Base-by-base conservation (phyloP, 2,888 invertebrate species). In the Leptinotarsa peninsularis region DNA sequence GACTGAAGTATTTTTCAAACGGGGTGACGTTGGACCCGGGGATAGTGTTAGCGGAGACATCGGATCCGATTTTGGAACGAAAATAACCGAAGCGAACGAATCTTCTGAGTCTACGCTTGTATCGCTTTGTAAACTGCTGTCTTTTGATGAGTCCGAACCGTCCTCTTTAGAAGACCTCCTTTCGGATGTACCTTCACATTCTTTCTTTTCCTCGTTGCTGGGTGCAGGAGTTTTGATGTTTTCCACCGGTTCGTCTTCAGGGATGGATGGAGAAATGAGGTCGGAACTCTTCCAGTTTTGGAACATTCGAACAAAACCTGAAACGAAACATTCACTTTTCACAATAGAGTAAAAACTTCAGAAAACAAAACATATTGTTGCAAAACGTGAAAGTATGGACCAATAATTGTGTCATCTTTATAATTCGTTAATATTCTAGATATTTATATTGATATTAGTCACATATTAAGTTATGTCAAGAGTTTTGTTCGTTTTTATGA, bases 81-180 rank as follows among this genome's bases (percentile, higher is more conserved):
- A 96, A 85, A 97, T 97, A 66, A 97, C 97, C 79, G 96, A 96
- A 75, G 96, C 96, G 85, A 97, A 96, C 87, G 96, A 96, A 85
- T 97, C 97, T 87, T 97, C 97, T 1, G 96, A 96, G 87, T 97
- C 97, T 52, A 97, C 95, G 88, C 96, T 96, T 1, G 97, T 97
- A 86, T 97, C 97, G 87, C 96, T 96, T 88, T 97, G 97, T 76
- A 97, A 90, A 86, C 96, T 96, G 86, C 96, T 95, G 83, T 95
- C 95, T 88, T 66, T 54, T 4, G 69, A 69, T 18, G 69, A 69
- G 43, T 69, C 69, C n/a, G 69, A 96, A 17, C 96, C 96, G 83
- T 96, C 96, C 88, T 96, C 96, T 80, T 93, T 92, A 0, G 96
- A 96, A 83, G 93, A 93, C 71, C 96, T 91, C 74, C 96, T 90